phyloP scores from a whole-genome alignment of 2,888 invertebrate genomes.

The Sphecodes monilicornis region DNA sequence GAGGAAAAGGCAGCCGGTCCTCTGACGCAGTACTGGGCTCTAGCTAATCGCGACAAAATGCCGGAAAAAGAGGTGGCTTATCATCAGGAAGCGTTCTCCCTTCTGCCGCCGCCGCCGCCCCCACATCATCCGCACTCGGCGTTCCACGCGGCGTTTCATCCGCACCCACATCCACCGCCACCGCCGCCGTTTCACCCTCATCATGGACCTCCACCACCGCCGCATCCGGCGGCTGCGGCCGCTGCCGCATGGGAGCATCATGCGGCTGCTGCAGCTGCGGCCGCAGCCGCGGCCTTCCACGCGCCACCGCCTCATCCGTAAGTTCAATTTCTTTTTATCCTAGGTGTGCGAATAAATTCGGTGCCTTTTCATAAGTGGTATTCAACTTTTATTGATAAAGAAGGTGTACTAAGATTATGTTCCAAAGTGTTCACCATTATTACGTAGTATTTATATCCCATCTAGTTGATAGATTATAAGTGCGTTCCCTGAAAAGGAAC shows the following conservation, averaged over 20 bases:
- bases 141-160: slow-evolving; percentile 82
- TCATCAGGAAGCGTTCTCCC: slow-evolving; percentile 85
- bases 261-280: slow-evolving; percentile 87
- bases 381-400: too few relatives aligned
- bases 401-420: too few relatives aligned
- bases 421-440: too few relatives aligned
- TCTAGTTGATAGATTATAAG: too few relatives aligned
- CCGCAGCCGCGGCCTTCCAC: slow-evolving; percentile 86
- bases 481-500: too few relatives aligned
- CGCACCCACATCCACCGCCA: slow-evolving; percentile 85
- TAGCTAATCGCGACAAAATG: slow-evolving; percentile 78
- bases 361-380: neutral
- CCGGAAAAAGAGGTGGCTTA: slow-evolving; percentile 88
- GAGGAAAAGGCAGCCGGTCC: slow-evolving; percentile 52
- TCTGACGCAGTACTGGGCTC: slow-evolving; percentile 51
- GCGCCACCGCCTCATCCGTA: slow-evolving; percentile 83
- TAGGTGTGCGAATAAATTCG: neutral
- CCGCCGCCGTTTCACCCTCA: slow-evolving; percentile 85
- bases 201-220: slow-evolving; percentile 80
- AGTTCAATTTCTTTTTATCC: slow-evolving; percentile 60
- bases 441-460: too few relatives aligned
- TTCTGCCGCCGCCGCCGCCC: slow-evolving; percentile 83
- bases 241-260: slow-evolving; percentile 87
- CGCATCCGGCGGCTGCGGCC: slow-evolving; percentile 85
- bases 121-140: slow-evolving; percentile 82